Percentiles rank a stretch among this genome's conserved stretches.
phyloP scores from a whole-genome alignment of 2,113 vertebrate species.

The Hylia prasina region DNA sequence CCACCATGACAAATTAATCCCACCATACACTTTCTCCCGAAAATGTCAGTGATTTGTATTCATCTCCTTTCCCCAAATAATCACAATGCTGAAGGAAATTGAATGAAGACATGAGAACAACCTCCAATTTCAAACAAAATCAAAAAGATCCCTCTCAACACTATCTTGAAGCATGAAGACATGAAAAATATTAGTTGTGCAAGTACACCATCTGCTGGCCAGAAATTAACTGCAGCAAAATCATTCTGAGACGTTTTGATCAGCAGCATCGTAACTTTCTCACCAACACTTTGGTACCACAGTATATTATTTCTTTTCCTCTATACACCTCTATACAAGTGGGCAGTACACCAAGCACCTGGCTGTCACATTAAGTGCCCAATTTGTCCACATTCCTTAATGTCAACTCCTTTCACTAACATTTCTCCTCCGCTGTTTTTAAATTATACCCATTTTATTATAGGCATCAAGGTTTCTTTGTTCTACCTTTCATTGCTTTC shows the following conservation, averaged over 20 bases:
- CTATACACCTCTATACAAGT: neutral
- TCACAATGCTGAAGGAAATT: neutral
- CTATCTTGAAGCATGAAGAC: fast-evolving
- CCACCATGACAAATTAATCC: neutral
- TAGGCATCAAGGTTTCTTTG: neutral
- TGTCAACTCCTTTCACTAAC: neutral
- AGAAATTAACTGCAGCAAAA: neutral
- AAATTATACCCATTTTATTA: neutral
- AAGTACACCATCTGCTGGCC: slow-evolving; percentile 69
- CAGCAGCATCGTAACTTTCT: neutral
- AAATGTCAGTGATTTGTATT: neutral
- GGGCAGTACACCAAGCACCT: neutral
- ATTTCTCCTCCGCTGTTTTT: neutral
- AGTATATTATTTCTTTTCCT: neutral
- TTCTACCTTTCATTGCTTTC: neutral
- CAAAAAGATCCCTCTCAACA: neutral
- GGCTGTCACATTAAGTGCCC: neutral
- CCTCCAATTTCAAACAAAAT: neutral
- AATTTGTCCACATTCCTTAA: neutral
- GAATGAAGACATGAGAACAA: neutral
- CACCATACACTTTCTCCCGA: neutral
- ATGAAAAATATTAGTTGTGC: slow-evolving; percentile 3
- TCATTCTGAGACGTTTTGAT: neutral
- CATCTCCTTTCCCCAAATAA: neutral
- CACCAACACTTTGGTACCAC: neutral